phyloP scores from a whole-genome alignment of 64 coral and sea anemone species.

The Catalaphyllia jardinei region DNA sequence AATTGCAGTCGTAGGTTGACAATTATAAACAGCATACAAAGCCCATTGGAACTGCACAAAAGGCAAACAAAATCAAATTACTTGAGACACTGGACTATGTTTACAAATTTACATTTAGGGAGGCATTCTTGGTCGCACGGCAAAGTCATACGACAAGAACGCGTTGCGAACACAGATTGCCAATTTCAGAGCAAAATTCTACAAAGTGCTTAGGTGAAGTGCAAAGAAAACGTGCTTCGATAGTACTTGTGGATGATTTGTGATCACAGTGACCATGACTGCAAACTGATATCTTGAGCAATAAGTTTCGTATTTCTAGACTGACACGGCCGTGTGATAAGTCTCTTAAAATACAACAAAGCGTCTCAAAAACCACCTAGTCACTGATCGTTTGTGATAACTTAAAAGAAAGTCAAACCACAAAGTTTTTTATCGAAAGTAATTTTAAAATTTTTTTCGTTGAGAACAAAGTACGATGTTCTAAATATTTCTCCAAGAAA shows the following conservation, averaged over 20 bases:
- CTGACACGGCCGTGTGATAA: background rate
- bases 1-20: conserved; percentile 23
- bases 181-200: background rate
- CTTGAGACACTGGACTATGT: background rate
- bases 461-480: background rate
- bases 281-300: background rate
- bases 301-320: background rate
- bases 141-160: background rate
- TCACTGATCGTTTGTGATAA: no score
- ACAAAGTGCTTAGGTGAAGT: background rate
- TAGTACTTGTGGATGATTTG: background rate
- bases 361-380: no score
- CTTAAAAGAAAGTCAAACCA: no score
- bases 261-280: background rate
- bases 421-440: background rate
- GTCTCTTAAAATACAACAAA: background rate
- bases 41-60: conserved; percentile 13
- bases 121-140: background rate
- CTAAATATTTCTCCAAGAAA: background rate
- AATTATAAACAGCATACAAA: conserved; percentile 19
- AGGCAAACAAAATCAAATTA: conserved; percentile 30
- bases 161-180: background rate
- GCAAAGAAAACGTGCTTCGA: background rate
- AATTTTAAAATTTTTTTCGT: background rate
- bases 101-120: conserved; percentile 24